These are phyloP conservation scores for Pycnomerus fuliginosus DNA, from an alignment of 2,888 invertebrate species.

Conservation along the genomic window DNA sequence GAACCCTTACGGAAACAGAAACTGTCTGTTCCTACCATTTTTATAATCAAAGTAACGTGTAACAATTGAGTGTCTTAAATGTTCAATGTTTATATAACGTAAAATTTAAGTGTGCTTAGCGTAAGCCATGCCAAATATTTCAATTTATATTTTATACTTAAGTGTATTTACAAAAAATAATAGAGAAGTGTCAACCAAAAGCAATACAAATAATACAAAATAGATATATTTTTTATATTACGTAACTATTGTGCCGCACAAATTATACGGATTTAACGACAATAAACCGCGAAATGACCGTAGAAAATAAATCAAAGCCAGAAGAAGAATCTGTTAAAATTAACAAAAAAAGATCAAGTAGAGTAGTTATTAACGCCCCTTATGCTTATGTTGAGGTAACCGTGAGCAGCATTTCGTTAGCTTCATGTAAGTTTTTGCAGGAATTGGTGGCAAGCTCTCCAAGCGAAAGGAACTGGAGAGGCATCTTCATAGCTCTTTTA, in stretches of 20 bases:
- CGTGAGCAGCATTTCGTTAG: slow-evolving; percentile 1
- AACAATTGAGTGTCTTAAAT: slow-evolving; percentile 26
- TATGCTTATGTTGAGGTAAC: slow-evolving; percentile 49
- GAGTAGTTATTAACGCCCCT: slow-evolving; percentile 47
- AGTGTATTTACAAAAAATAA: slow-evolving; percentile 11
- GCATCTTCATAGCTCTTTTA: slow-evolving; percentile 87
- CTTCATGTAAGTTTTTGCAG: slow-evolving; percentile 60
- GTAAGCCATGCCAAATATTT: slow-evolving; percentile 5
- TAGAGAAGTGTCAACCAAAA: slow-evolving; percentile 8
- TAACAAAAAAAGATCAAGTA: slow-evolving; percentile 37
- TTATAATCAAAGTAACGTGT: slow-evolving; percentile 9
- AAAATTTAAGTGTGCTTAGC: slow-evolving; percentile 20
- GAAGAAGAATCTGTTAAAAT: slow-evolving; percentile 30
- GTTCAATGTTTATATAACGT: slow-evolving; percentile 25
- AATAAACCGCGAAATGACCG: slow-evolving; percentile 29
- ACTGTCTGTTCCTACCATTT: slow-evolving; percentile 2
- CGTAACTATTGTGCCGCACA: slow-evolving; percentile 6
- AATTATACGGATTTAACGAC: slow-evolving; percentile 11
- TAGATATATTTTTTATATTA: slow-evolving; percentile 16
- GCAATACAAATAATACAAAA: slow-evolving; percentile 13
- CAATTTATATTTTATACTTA: slow-evolving; percentile 6
- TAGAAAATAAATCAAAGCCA: slow-evolving; percentile 25
- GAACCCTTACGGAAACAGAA: slow-evolving; percentile 11
- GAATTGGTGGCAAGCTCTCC: slow-evolving; percentile 86
- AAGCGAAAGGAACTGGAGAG: slow-evolving; percentile 90